phyloP scores from a whole-genome alignment of 37 sponge, comb jelly and placozoan species.

The Geodia barretti region DNA sequence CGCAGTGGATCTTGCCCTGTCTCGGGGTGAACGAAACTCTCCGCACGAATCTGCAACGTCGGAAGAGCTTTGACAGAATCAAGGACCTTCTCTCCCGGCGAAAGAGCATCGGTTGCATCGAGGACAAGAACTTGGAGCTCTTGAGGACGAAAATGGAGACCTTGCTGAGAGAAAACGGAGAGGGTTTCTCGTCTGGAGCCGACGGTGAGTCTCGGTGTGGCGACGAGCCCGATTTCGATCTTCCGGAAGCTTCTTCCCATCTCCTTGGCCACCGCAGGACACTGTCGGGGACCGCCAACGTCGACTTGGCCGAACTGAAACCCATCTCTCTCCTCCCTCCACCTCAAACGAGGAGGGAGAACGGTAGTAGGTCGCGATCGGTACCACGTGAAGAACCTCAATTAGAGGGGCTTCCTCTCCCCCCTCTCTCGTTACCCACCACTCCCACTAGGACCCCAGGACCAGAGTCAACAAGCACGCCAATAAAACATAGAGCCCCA shows the following conservation, averaged over 20 bases:
- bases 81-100: neutral
- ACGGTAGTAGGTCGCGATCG: no score
- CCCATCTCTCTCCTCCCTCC: no score
- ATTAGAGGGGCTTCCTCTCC: no score
- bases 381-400: no score
- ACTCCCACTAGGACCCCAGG: no score
- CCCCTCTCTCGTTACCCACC: no score
- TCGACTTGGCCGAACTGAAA: no score
- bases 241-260: neutral
- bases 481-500: no score
- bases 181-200: no score
- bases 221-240: neutral
- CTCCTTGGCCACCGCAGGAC: neutral
- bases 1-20: conserved; percentile 37
- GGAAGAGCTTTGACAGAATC: neutral
- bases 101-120: neutral
- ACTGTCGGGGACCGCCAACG: no score
- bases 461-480: no score
- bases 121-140: neutral
- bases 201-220: neutral
- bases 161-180: neutral
- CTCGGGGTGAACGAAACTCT: neutral
- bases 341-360: no score
- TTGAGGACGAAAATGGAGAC: neutral
- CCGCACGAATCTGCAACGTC: neutral